Conservation (phyloP, 2,113 vertebrate genomes). For the Thamnaconus septentrionalis region DNA sequence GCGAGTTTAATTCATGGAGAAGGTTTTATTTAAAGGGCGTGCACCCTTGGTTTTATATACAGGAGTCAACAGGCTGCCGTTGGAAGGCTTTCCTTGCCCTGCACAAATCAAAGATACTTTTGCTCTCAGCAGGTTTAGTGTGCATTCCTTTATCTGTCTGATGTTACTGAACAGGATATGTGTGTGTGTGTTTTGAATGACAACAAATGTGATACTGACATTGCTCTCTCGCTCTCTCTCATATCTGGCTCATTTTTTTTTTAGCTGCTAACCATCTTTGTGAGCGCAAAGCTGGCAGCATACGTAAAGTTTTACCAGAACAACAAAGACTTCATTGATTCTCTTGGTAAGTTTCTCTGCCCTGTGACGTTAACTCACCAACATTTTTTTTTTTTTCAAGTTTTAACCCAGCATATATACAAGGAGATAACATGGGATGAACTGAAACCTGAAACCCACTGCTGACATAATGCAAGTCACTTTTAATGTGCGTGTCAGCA, state of each 20-base stretch:
- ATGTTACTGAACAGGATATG: not conserved
- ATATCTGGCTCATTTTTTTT: constrained; percentile 25
- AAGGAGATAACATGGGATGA: too few relatives aligned
- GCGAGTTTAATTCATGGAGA: constrained; percentile 1
- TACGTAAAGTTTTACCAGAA: constrained; percentile 98
- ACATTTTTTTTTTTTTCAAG: not conserved
- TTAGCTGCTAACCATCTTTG: constrained; percentile 98
- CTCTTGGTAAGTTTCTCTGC: constrained; percentile 85
- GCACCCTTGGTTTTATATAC: not conserved
- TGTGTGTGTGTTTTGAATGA: not conserved
- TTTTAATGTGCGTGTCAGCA: constrained; percentile 90
- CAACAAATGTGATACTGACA: not conserved
- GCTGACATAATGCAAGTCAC: constrained; percentile 78
- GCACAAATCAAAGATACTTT: not conserved
- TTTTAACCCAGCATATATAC: not conserved
- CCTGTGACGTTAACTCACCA: not conserved
- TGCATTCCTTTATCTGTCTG: not conserved
- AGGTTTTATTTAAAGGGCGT: not conserved
- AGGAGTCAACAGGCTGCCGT: not conserved
- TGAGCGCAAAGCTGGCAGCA: constrained; percentile 91
- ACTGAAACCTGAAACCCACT: constrained; percentile 42
- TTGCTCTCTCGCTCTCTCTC: not conserved
- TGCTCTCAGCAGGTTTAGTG: not conserved
- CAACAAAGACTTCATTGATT: constrained; percentile 99
- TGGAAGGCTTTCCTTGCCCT: not conserved